A percentile compares a stretch with the other conserved stretches of the same genome.
Conservation (phyloP, 1,140 invertebrate genomes). For the Drosophila rhopaloa region DNA sequence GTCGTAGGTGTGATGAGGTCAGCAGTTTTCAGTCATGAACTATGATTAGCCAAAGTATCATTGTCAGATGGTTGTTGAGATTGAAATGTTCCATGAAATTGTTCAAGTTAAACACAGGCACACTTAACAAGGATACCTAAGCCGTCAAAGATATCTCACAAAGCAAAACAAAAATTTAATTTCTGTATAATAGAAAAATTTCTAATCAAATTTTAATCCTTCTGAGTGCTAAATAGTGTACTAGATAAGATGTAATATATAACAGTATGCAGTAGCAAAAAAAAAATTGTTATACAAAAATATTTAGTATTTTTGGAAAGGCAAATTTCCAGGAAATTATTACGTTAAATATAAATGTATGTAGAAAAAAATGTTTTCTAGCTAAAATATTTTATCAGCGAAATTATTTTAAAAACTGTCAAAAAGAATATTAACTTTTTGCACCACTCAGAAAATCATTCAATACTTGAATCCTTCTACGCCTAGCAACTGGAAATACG, state of each 20-base stretch:
- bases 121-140: slow-evolving; percentile 14
- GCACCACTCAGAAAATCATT: slow-evolving; percentile 8
- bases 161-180: neutral
- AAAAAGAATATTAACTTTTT: slow-evolving; percentile 6
- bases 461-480: slow-evolving; percentile 1
- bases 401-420: slow-evolving; percentile 6
- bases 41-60: slow-evolving; percentile 35
- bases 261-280: neutral
- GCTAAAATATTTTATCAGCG: no score
- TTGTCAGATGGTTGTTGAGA: slow-evolving; percentile 25
- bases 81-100: slow-evolving; percentile 67
- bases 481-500: neutral
- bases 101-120: neutral
- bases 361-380: no score
- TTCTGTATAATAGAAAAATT: neutral
- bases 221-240: no score
- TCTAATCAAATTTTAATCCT: no score
- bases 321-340: no score
- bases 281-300: neutral
- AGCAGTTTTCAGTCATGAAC: slow-evolving; percentile 58
- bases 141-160: neutral
- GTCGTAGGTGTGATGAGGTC: slow-evolving; percentile 58
- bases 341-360: no score
- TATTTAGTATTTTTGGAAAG: no score
- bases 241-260: neutral